Evolutionary conservation across 2,797 vertebrate species (phyloP).

Genomic region (Phalanger gymnotis): DNA sequence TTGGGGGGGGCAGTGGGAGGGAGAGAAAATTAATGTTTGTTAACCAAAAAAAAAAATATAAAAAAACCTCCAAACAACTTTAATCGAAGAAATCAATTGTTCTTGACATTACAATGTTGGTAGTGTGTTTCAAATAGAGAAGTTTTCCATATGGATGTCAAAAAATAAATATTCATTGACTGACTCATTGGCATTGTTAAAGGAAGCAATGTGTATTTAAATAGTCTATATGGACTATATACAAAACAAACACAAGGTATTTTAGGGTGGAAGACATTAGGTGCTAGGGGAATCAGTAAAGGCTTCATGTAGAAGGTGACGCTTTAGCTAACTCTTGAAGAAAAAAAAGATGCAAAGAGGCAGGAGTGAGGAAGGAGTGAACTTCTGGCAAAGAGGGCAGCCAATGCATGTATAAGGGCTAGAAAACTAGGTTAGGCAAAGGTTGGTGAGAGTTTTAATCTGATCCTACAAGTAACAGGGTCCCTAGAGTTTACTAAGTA

Average conservation of each 20-base stretch:
- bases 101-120: not conserved
- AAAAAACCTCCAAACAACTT: not conserved
- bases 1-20: not conserved
- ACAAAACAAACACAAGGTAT: not conserved
- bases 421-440: not conserved
- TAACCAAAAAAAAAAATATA: not conserved
- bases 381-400: not conserved
- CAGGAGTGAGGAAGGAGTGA: not conserved
- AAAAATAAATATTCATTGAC: not conserved
- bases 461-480: not conserved
- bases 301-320: not conserved
- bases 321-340: not conserved
- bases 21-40: not conserved
- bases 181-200: not conserved
- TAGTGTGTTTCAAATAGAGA: not conserved
- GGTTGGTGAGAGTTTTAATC: not conserved
- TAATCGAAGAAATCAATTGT: not conserved
- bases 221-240: not conserved
- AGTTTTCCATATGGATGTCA: not conserved
- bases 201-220: not conserved
- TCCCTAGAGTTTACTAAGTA: not conserved
- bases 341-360: not conserved
- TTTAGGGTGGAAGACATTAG: not conserved
- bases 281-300: not conserved
- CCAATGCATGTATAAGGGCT: not conserved